phyloP scores from a whole-genome alignment of 2,113 vertebrate species.

The Felis catus region DNA sequence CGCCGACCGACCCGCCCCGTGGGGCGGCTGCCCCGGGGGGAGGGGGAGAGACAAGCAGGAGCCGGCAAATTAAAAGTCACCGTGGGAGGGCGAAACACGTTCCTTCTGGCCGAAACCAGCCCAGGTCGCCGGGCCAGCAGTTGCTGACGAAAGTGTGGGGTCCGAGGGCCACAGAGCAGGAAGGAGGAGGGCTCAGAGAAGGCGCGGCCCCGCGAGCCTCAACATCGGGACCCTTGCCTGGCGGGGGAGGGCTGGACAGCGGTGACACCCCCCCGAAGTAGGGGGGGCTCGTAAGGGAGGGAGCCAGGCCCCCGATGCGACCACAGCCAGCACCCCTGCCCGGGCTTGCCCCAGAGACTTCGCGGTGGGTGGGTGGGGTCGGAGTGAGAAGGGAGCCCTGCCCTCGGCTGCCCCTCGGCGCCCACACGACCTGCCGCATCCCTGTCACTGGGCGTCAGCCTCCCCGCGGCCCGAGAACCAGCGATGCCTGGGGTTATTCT shows the following conservation, averaged over 20 bases:
- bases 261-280: background rate
- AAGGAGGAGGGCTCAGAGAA: background rate
- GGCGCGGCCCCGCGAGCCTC: accelerated
- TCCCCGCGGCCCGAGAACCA: accelerated
- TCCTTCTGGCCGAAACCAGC: background rate
- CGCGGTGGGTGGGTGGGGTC: background rate
- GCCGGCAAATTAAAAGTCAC: background rate
- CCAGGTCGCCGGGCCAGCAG: background rate
- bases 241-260: background rate
- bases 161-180: background rate
- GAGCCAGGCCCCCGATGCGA: accelerated
- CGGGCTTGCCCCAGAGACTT: background rate
- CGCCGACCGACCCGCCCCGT: accelerated
- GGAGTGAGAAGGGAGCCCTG: background rate
- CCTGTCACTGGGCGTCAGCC: background rate
- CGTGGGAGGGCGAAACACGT: background rate
- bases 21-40: background rate
- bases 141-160: background rate
- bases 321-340: background rate
- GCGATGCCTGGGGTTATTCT: background rate
- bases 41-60: background rate
- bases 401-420: background rate
- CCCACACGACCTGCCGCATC: background rate
- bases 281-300: background rate
- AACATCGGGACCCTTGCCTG: background rate